Base-by-base conservation (phyloP, 2,888 invertebrate species). In the Agrotis segetum region DNA sequence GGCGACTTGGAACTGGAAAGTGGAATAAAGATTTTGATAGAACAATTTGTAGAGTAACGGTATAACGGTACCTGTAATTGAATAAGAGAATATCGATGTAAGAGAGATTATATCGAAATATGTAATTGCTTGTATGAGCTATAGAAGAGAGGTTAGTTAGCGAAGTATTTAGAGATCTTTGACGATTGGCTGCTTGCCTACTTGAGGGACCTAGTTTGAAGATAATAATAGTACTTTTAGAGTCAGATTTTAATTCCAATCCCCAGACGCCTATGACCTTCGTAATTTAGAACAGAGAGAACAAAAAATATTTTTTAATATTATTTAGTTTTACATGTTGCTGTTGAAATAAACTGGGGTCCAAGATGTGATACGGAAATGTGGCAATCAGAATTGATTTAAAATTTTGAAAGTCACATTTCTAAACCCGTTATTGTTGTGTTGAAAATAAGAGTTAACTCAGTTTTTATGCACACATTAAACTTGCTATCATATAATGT, bases 271-370 rank as follows among this genome's bases (percentile, higher is more conserved):
- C 73, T 66, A 49, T 66, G 34, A 21, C 71, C 79, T 69, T 46
- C 59, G 52, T 62, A 56, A 88, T 79, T 76, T 92, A 93, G 91
- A 89, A 89, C 92, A 92, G 91, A 94, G 91, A 89, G 85, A 87
- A 87, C 87, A 85, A 89, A 83, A 85, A 79, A 87, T 90, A 92
- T 93, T 95, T 95, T 94, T 92, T 92, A 92, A 92, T 85, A 91
- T 86, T 89, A 85, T 94, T 95, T 91, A 90, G 92, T 94, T 94
- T 91, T 90, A 91, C 88, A 90, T 90, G 92, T 93, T 93, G 91
- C 92, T 93, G 93, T 93, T 92, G 90, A 88, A 89, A 91, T 89
- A 89, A 90, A 90, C 92, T 92, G 93, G 95, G 94, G 95, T 95
- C 95, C 95, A 95, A 95, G 85, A 89, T 91, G 90, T 91, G 89